These are phyloP conservation scores for Pangasius sanitwongsei DNA, from an alignment of 2,797 vertebrate species.

Conservation along the genomic window DNA sequence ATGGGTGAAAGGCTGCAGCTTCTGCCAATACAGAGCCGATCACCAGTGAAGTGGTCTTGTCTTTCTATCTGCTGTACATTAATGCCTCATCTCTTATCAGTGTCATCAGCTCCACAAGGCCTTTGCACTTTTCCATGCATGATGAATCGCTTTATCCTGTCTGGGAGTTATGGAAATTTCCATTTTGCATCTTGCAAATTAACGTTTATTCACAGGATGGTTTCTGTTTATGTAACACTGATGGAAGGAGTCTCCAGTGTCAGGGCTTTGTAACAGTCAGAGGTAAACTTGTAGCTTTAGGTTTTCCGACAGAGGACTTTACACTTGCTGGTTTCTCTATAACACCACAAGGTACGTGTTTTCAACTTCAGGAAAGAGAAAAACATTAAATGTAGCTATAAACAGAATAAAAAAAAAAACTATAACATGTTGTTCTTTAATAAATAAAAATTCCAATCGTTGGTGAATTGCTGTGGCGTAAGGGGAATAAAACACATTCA, in stretches of 20 bases:
- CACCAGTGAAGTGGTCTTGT: background rate
- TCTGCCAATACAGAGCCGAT: background rate
- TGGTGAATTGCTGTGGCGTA: background rate
- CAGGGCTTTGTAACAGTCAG: background rate
- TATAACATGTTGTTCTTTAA: background rate
- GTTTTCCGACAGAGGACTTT: no score
- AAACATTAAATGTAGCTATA: no score
- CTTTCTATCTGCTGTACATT: background rate
- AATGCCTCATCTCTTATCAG: background rate
- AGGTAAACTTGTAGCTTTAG: background rate
- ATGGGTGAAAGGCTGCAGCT: background rate
- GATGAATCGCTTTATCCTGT: background rate
- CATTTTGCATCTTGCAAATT: background rate
- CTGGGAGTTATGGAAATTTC: slow-evolving; percentile 7
- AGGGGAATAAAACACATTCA: background rate
- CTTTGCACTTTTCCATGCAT: background rate
- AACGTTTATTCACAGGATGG: background rate
- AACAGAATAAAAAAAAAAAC: no score
- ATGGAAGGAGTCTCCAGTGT: background rate
- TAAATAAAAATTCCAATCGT: background rate
- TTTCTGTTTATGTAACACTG: background rate
- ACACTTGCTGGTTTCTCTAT: background rate
- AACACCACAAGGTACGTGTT: background rate
- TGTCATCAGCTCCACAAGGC: background rate
- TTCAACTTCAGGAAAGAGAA: background rate